phyloP scores from a whole-genome alignment of 1,140 invertebrate genomes.

The Calosoma granatense region DNA sequence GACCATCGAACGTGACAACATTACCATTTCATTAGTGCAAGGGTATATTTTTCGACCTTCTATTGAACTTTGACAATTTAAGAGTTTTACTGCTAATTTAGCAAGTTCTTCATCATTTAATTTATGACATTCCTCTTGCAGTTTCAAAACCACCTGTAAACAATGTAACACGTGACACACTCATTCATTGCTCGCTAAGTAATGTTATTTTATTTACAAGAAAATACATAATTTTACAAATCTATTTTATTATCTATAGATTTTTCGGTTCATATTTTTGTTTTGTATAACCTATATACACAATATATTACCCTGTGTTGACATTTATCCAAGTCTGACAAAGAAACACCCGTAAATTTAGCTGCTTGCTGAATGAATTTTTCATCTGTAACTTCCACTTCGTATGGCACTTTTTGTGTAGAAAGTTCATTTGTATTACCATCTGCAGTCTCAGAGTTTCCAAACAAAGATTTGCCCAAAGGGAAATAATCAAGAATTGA shows the following conservation, averaged over 20 bases:
- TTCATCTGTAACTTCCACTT: conserved; percentile 49
- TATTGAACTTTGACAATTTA: conserved; percentile 56
- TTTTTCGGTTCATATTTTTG: not conserved
- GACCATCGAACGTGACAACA: conserved; percentile 17
- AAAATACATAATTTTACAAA: conserved; percentile 11
- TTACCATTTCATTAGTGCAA: conserved; percentile 52
- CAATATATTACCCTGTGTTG: conserved; percentile 44
- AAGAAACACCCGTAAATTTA: conserved; percentile 43
- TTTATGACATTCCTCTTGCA: conserved; percentile 43
- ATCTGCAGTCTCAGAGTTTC: not conserved
- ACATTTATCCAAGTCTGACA: conserved; percentile 51
- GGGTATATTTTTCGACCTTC: conserved; percentile 49
- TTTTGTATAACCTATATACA: not conserved
- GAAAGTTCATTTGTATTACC: no score
- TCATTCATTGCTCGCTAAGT: no score
- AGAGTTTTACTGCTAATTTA: conserved; percentile 54
- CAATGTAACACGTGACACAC: no score
- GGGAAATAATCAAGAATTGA: not conserved
- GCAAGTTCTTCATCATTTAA: conserved; percentile 56
- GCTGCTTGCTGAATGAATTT: conserved; percentile 52
- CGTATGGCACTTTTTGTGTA: conserved; percentile 39
- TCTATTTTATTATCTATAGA: not conserved
- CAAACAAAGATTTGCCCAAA: not conserved
- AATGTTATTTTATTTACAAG: not conserved
- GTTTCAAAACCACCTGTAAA: conserved; percentile 46